These are phyloP conservation scores for Brachionus paranguensis DNA, from an alignment of 1,140 invertebrate genomes.

Conservation along the genomic window DNA sequence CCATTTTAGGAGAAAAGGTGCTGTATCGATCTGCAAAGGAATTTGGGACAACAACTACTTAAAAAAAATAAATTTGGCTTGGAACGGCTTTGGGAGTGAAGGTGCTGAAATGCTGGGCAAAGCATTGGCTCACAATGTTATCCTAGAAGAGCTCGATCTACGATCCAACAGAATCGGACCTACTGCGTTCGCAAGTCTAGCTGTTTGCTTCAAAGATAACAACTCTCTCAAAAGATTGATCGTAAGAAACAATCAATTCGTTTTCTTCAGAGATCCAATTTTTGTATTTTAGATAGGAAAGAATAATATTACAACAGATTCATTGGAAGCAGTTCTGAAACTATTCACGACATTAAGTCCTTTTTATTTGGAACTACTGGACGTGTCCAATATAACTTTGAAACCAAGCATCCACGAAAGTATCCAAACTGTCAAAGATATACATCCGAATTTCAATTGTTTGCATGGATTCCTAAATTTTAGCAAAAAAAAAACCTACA, in stretches of 20 bases:
- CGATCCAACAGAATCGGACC: constrained; percentile 45
- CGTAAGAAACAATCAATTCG: neutral
- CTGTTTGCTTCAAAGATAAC: constrained; percentile 33
- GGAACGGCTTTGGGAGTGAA: constrained; percentile 46
- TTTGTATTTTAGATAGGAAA: constrained; percentile 1
- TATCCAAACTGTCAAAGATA: neutral
- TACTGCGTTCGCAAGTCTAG: constrained; percentile 35
- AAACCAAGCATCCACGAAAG: constrained; percentile 5
- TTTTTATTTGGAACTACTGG: neutral
- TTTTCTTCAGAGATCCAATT: neutral
- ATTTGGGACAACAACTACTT: constrained; percentile 43
- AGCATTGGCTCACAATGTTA: constrained; percentile 43
- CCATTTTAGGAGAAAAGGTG: constrained; percentile 49
- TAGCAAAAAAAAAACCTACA: constrained; percentile 44
- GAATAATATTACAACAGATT: constrained; percentile 16
- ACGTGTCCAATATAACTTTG: constrained; percentile 29
- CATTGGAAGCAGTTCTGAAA: constrained; percentile 33
- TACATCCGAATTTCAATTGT: constrained; percentile 41
- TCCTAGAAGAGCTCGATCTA: constrained; percentile 45
- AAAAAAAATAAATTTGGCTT: constrained; percentile 39
- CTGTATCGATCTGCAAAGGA: constrained; percentile 50
- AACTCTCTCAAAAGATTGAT: constrained; percentile 41
- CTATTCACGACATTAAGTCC: neutral
- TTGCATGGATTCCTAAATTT: constrained; percentile 40
- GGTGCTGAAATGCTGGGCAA: constrained; percentile 42